A percentile compares a stretch with the other conserved stretches of the same genome.
These are phyloP conservation scores for Poliocrania exsul DNA, from an alignment of 2,797 vertebrate species.

Conservation along the genomic window DNA sequence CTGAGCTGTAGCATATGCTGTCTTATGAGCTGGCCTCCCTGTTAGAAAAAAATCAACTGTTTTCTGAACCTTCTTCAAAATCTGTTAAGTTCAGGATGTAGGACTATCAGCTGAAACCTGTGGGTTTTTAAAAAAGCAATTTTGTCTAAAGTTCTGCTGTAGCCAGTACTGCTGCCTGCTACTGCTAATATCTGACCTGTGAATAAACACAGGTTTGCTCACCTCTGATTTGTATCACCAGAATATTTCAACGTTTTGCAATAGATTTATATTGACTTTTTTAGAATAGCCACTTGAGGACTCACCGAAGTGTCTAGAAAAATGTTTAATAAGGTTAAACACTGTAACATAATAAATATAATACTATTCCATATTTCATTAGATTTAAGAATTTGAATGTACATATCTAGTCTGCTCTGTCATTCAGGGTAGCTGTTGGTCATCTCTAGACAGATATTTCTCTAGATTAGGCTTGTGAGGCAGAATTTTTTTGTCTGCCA, in stretches of 20 bases:
- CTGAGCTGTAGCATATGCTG: neutral
- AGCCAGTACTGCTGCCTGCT: neutral
- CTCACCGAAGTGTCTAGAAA: neutral
- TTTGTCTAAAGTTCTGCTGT: neutral
- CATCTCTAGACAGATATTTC: neutral
- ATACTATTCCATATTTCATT: neutral
- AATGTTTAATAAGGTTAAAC: neutral
- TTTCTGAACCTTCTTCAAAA: neutral
- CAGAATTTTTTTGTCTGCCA: neutral
- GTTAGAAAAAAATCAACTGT: neutral
- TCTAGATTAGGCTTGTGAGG: neutral
- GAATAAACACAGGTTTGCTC: neutral
- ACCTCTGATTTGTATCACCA: neutral
- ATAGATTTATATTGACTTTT: neutral
- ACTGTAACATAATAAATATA: neutral
- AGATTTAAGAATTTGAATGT: neutral
- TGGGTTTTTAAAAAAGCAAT: neutral
- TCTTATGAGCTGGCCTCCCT: neutral
- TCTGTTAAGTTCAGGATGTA: neutral
- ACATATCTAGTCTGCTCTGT: neutral
- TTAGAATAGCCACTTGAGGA: neutral
- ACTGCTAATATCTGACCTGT: neutral
- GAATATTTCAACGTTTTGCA: neutral
- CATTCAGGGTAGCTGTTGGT: neutral
- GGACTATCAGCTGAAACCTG: neutral